phyloP scores from a whole-genome alignment of 2,888 invertebrate species.

The Chloroclysta siterata region DNA sequence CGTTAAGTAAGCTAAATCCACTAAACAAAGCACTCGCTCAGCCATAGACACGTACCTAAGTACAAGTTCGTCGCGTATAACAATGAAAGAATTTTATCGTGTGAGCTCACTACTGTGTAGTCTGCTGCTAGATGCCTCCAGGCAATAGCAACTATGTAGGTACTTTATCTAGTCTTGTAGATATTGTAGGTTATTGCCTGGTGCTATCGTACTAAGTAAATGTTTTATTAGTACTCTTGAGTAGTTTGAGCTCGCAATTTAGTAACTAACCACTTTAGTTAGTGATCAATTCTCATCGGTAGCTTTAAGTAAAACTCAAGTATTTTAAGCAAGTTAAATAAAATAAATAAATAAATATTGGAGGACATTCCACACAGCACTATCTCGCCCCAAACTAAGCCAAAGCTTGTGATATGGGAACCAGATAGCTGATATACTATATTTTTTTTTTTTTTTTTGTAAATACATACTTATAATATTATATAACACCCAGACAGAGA shows the following conservation, averaged over 20 bases:
- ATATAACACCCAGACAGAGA: too few relatives aligned
- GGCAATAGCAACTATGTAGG: constrained; percentile 22
- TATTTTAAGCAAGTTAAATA: too few relatives aligned
- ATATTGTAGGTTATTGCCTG: not conserved
- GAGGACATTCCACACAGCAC: too few relatives aligned
- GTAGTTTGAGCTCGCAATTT: constrained; percentile 1
- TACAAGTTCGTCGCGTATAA: constrained; percentile 13
- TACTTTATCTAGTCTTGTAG: constrained; percentile 1
- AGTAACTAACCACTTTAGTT: constrained; percentile 1
- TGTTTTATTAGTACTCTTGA: constrained; percentile 12
- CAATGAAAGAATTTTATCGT: constrained; percentile 33
- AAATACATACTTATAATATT: too few relatives aligned
- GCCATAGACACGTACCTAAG: constrained; percentile 25
- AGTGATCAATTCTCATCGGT: constrained; percentile 6
- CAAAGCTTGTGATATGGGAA: too few relatives aligned
- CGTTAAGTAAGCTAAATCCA: too few relatives aligned
- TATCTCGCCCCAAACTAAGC: too few relatives aligned
- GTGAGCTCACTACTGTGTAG: constrained; percentile 6
- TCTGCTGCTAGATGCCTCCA: constrained; percentile 12
- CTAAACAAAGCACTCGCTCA: constrained; percentile 31
- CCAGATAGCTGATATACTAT: too few relatives aligned
- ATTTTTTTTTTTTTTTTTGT: too few relatives aligned
- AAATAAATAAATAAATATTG: too few relatives aligned
- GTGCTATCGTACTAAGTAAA: constrained; percentile 13
- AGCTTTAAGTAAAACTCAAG: not conserved